Evolutionary conservation across 2,888 invertebrate genomes (phyloP), one percentile per base, ranked within the genome.

Genomic region (Drosophila prolongata): DNA sequence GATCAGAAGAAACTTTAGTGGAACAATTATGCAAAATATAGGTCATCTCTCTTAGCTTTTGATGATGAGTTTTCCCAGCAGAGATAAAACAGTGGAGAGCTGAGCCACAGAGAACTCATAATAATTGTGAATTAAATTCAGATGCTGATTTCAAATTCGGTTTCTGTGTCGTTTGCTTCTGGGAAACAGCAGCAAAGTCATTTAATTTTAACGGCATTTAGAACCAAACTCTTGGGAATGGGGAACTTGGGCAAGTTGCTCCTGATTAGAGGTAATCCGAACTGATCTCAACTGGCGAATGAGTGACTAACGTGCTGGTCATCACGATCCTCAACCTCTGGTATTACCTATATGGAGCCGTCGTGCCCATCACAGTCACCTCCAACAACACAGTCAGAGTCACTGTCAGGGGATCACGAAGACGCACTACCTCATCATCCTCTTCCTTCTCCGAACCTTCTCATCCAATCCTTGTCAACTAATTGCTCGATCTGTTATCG

Each of bases 11-110:
- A 46, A 60, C 54, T 66, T 50, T 44, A 70, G 59, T 61, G 79
- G 76, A 85, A 81, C 86, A 83, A 85, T 83, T 83, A 83, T 79
- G 65, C 83, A 71, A 78, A 79, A 83, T 83, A 82, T 79, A 86
- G 83, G 83, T 83, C 88, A 87, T 72, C 77, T 75, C 70, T 61
- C 70, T 60, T 50, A 13, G 55, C 49, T 46, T 27, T 50, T 24
- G 52, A 66, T 78, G 82, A 79, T 85, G 79, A 79, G 72, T 71
- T 75, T 75, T 72, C 78, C 69, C 78, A 77, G 69, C 76, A 72
- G 19, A 80, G 67, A 42, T 49, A 42, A 13, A 19, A 16, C 30
- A 13, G 14, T 13, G n/a, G 14, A 13, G 13, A 42, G 24, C 16
- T 71, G 74, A 67, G 64, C 34, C 34, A 49, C 44, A 56, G 57